Conservation (phyloP, 2,113 vertebrate genomes). For the Nesoenas mayeri region DNA sequence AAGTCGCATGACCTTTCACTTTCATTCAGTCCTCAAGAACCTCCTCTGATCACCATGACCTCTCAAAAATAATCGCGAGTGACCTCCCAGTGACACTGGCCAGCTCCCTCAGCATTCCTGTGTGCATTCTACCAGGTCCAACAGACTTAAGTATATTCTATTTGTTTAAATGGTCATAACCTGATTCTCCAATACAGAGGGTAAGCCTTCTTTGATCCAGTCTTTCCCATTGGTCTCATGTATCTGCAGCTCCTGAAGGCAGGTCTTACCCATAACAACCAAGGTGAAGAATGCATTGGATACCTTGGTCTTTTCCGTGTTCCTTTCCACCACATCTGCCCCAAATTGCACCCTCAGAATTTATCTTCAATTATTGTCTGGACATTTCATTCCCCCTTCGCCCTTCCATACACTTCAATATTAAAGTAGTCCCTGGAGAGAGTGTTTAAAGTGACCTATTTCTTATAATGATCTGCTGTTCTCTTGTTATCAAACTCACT, state of each 20-base stretch:
- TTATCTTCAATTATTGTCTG: neutral
- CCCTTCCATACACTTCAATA: neutral
- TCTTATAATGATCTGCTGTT: neutral
- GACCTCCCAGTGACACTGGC: fast-evolving
- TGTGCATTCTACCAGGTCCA: neutral
- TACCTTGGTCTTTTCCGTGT: neutral
- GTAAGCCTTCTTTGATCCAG: neutral
- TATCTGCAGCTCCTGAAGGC: neutral
- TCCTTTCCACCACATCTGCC: neutral
- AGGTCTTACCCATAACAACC: neutral
- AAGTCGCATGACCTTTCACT: neutral
- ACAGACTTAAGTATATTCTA: neutral
- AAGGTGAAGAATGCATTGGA: neutral
- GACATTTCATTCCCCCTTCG: neutral
- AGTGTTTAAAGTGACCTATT: neutral
- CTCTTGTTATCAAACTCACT: neutral
- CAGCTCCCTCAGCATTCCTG: neutral
- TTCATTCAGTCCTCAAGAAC: neutral
- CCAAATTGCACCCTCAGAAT: neutral
- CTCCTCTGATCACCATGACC: neutral
- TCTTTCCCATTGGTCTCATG: neutral
- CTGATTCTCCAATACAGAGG: neutral
- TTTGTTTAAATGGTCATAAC: neutral
- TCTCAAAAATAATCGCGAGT: neutral
- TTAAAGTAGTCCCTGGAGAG: neutral